These are phyloP conservation scores for Machaerirhynchus nigripectus DNA, from an alignment of 2,113 vertebrate species.

Conservation along the genomic window DNA sequence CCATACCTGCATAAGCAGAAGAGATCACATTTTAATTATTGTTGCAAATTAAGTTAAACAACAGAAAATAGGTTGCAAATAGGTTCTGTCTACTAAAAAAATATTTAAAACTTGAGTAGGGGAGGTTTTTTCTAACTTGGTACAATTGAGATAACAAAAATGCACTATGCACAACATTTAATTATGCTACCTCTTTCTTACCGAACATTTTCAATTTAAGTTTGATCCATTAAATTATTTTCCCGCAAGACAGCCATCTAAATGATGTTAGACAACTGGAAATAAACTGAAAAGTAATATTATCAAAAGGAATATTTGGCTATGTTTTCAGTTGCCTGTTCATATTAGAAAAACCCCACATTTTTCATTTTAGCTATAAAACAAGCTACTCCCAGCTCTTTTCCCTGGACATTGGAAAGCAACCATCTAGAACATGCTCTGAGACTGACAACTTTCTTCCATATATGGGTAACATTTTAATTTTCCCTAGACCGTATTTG, in stretches of 20 bases:
- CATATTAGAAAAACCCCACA: background rate
- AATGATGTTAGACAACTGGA: background rate
- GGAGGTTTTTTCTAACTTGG: background rate
- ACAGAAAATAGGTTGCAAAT: background rate
- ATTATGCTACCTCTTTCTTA: background rate
- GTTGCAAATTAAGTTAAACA: background rate
- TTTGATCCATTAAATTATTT: background rate
- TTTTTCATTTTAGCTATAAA: constrained; percentile 32
- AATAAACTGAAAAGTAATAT: background rate
- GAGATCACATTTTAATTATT: background rate
- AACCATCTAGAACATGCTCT: background rate
- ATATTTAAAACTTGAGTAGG: background rate
- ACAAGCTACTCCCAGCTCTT: background rate
- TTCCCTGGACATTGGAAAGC: background rate
- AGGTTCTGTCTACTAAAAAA: background rate
- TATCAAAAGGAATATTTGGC: background rate
- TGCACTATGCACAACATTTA: background rate
- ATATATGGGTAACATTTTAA: constrained; percentile 43
- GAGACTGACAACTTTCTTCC: constrained; percentile 40
- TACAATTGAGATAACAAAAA: background rate
- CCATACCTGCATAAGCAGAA: background rate
- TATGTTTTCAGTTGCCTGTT: background rate
- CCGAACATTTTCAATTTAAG: background rate
- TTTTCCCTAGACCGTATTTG: constrained; percentile 55
- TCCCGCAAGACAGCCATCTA: background rate